Conservation (phyloP, 2,888 invertebrate genomes). For the Ctenicera cuprea region DNA sequence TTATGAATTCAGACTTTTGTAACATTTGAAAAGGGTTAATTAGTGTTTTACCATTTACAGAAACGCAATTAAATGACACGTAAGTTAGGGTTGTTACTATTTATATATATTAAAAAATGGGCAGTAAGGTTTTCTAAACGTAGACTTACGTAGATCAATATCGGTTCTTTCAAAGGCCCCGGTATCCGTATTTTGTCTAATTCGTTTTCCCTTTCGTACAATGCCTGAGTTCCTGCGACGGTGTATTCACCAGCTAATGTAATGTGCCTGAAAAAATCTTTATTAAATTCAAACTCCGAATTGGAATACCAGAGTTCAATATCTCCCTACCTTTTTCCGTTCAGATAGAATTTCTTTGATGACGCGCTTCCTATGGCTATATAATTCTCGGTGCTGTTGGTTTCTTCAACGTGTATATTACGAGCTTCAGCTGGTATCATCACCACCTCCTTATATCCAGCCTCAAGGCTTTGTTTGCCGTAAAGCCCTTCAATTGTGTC, state of each 20-base stretch:
- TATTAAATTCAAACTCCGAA: slow-evolving; percentile 9
- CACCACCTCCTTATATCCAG: slow-evolving; percentile 78
- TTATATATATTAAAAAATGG: too few species aligned
- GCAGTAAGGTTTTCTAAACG: too few species aligned
- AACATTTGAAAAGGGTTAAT: too few species aligned
- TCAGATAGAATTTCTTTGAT: slow-evolving; percentile 84
- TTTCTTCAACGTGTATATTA: slow-evolving; percentile 86
- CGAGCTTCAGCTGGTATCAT: slow-evolving; percentile 87
- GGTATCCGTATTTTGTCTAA: slow-evolving; percentile 88
- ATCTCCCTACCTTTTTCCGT: slow-evolving; percentile 81
- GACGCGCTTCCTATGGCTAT: slow-evolving; percentile 85
- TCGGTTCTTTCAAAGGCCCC: slow-evolving; percentile 86
- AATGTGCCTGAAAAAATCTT: slow-evolving; percentile 75
- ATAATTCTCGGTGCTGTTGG: slow-evolving; percentile 85
- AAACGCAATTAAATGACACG: too few species aligned
- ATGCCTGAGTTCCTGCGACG: slow-evolving; percentile 85
- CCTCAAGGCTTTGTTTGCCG: slow-evolving; percentile 70
- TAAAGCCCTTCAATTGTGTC: slow-evolving; percentile 80
- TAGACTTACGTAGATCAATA: neutral
- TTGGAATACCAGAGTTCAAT: slow-evolving; percentile 56
- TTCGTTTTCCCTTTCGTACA: slow-evolving; percentile 86
- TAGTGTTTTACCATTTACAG: too few species aligned
- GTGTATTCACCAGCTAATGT: slow-evolving; percentile 87
- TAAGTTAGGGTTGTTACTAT: too few species aligned
- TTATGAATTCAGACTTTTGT: too few species aligned